Conservation (phyloP, 2,797 vertebrate genomes). For the Cyclopterus lumpus region DNA sequence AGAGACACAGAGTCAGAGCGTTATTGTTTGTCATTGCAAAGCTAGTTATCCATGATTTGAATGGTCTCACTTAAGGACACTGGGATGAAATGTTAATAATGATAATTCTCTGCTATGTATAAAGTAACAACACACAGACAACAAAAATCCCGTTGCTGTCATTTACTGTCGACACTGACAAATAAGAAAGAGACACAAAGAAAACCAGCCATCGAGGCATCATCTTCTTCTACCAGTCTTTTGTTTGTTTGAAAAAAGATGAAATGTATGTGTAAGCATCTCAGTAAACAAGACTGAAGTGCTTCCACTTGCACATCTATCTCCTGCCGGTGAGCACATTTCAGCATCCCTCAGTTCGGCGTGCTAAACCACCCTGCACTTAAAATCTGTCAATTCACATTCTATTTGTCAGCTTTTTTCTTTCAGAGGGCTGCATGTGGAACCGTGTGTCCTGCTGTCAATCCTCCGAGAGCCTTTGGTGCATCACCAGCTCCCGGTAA, state of each 20-base stretch:
- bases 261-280: background rate
- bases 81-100: background rate
- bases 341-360: background rate
- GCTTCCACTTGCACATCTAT: background rate
- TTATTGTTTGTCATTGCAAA: background rate
- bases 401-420: slow-evolving; percentile 28
- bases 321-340: slow-evolving; percentile 3
- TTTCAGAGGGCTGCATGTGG: slow-evolving; percentile 21
- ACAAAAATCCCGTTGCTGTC: background rate
- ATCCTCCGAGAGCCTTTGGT: slow-evolving; percentile 42
- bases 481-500: slow-evolving; percentile 41
- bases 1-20: background rate
- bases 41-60: background rate
- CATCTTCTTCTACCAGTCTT: background rate
- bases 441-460: slow-evolving; percentile 31
- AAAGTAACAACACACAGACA: background rate
- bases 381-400: slow-evolving; percentile 39
- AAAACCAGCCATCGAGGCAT: background rate
- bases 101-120: background rate
- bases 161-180: background rate
- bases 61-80: background rate
- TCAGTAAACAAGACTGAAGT: background rate
- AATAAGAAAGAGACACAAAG: background rate
- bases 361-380: background rate
- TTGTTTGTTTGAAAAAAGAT: background rate